Conservation (phyloP, 2,113 vertebrate genomes). For the Trichomycterus rosablanca region DNA sequence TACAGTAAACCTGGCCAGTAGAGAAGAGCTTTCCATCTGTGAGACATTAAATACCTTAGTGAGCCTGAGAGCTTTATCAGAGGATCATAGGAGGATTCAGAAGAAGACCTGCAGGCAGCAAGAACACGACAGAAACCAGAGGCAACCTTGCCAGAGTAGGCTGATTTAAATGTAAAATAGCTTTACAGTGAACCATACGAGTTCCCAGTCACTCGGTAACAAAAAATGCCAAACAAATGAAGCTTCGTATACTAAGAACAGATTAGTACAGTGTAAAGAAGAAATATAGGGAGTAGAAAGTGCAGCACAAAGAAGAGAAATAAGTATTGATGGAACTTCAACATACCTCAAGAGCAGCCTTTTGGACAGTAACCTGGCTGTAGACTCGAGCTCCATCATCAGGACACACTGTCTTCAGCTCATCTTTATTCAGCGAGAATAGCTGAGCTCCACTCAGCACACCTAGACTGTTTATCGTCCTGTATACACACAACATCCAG, state of each 20-base stretch:
- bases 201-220: too few relatives aligned
- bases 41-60: slow-evolving; percentile 57
- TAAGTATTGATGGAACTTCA: too few relatives aligned
- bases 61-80: slow-evolving; percentile 49
- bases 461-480: slow-evolving; percentile 88
- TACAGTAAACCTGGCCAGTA: slow-evolving; percentile 46
- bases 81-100: slow-evolving; percentile 63
- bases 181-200: neutral
- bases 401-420: slow-evolving; percentile 88
- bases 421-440: slow-evolving; percentile 96
- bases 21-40: slow-evolving; percentile 30
- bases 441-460: slow-evolving; percentile 93
- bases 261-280: too few relatives aligned
- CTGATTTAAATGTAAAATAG: slow-evolving; percentile 11
- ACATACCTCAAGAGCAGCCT: slow-evolving; percentile 87
- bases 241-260: too few relatives aligned
- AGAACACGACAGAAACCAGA: slow-evolving; percentile 56
- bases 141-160: slow-evolving; percentile 54
- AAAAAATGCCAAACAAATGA: too few relatives aligned
- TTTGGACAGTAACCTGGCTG: slow-evolving; percentile 91
- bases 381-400: slow-evolving; percentile 87
- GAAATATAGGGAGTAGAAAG: too few relatives aligned
- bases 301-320: neutral
- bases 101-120: slow-evolving; percentile 72
- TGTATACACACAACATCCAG: slow-evolving; percentile 40